Conservation (phyloP, 1,140 invertebrate species). For the Lordiphosa stackelbergi region DNA sequence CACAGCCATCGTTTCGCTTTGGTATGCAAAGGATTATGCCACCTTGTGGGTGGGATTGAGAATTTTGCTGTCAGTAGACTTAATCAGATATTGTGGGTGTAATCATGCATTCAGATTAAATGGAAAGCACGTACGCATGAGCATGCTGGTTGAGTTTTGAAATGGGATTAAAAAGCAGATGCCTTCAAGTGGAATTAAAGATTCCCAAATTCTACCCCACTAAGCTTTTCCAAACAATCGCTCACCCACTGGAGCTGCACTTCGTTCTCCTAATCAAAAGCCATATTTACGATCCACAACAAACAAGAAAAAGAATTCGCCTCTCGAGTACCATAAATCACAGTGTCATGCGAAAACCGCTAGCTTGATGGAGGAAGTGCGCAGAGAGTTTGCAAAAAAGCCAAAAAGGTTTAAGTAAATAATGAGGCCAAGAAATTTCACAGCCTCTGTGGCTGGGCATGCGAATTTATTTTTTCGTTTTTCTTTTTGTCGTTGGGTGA, state of each 20-base stretch:
- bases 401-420: conserved; percentile 40
- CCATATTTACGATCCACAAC: background rate
- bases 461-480: conserved; percentile 17
- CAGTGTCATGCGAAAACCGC: conserved; percentile 12
- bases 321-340: conserved; percentile 9
- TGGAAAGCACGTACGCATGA: conserved; percentile 3
- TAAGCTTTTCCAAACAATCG: no score
- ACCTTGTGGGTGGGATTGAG: background rate
- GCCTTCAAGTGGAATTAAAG: background rate
- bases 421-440: conserved; percentile 36
- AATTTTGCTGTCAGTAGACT: no score
- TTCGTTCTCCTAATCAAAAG: background rate
- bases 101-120: conserved; percentile 12
- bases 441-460: conserved; percentile 30
- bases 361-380: conserved; percentile 23
- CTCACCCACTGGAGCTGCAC: no score
- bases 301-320: conserved; percentile 6
- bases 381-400: conserved; percentile 31
- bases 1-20: conserved; percentile 1
- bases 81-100: background rate
- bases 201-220: no score
- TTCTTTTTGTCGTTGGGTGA: conserved; percentile 3
- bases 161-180: background rate
- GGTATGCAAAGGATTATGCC: conserved; percentile 6
- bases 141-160: no score